Evolutionary conservation across 2,888 invertebrate species (phyloP), one percentile per base, ranked within the genome.

Genomic region (Ophion ellenae): DNA sequence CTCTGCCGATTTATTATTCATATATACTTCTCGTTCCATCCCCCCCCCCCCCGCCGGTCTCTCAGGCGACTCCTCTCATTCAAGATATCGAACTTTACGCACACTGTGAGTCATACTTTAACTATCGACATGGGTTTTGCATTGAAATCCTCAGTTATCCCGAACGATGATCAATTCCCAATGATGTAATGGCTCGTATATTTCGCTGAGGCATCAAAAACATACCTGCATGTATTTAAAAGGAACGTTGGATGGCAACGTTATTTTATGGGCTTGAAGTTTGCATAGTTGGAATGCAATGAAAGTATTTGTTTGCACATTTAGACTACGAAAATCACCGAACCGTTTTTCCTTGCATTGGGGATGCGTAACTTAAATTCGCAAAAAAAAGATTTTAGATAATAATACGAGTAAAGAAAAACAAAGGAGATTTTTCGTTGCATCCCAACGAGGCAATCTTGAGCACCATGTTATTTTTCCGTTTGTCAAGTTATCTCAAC

Each of bases 1-100:
- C 63, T 59, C 45, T 57, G 17, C 57, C 70, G 69, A 78, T 75
- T 81, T 28, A 63, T 77, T 75, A 85, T 85, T 63, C 36, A 32
- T 32, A 47, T 75, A 85, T 85, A 32, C 36, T n/a, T 28, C 45
- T 73, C 17, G 17, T 28, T 40, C 20, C 9, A 6, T 1, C 47
- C 11, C 69, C 20, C 45, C 24, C 11, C 45, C n/a, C 69, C 36
- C n/a, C 66, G 2, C 17, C 36, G 10, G 40, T 70, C 53, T 53
- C 69, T 69, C 24, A 20, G 11, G 2, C 67, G 20, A 36, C n/a
- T 45, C 28, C 14, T 5, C 20, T 45, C 69, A 69, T 24, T 24
- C 69, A n/a, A 53, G 20, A 32, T 57, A 57, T 32, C 28, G 53
- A 24, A 57, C 17, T 53, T 28, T 32, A 64, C 32, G 14, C 32